Conservation (phyloP, 2,797 vertebrate genomes). For the Helicolenus hilgendorfi region DNA sequence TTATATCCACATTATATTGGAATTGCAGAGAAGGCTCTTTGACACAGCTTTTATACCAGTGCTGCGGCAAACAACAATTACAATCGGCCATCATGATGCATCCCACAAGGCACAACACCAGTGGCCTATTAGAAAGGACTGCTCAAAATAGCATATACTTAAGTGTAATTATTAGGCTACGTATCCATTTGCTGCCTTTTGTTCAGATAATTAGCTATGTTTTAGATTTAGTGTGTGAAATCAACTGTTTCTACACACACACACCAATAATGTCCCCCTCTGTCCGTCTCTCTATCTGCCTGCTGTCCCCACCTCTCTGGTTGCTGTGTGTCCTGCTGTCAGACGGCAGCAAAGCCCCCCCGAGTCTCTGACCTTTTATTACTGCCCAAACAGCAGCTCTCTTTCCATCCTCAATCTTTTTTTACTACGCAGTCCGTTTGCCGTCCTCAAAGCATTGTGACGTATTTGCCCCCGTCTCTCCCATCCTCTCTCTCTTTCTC, state of each 20-base stretch:
- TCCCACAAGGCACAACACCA: not conserved
- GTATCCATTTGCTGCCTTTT: constrained; percentile 34
- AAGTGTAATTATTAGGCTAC: not conserved
- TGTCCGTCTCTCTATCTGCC: not conserved
- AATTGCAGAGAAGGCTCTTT: not conserved
- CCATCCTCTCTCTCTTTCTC: not conserved
- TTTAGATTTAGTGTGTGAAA: not conserved
- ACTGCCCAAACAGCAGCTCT: constrained; percentile 38
- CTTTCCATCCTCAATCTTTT: constrained; percentile 6
- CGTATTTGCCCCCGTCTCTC: not conserved
- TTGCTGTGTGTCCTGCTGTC: constrained; percentile 34
- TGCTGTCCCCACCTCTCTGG: not conserved
- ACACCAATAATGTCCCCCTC: constrained; percentile 1
- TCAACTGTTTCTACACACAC: constrained; percentile 15
- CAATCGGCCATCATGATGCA: not conserved
- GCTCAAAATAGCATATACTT: not conserved
- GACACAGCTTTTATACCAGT: not conserved
- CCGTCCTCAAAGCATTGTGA: not conserved
- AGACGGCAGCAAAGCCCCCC: constrained; percentile 6
- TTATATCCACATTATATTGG: not conserved
- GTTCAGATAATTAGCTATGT: constrained; percentile 27
- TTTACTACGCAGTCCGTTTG: not conserved
- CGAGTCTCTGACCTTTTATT: constrained; percentile 53
- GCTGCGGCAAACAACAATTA: not conserved
- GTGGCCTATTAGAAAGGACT: not conserved